A percentile compares a stretch with the other conserved stretches of the same genome.
These are phyloP conservation scores for Paratilapia polleni DNA, from an alignment of 2,113 vertebrate species.

Conservation along the genomic window DNA sequence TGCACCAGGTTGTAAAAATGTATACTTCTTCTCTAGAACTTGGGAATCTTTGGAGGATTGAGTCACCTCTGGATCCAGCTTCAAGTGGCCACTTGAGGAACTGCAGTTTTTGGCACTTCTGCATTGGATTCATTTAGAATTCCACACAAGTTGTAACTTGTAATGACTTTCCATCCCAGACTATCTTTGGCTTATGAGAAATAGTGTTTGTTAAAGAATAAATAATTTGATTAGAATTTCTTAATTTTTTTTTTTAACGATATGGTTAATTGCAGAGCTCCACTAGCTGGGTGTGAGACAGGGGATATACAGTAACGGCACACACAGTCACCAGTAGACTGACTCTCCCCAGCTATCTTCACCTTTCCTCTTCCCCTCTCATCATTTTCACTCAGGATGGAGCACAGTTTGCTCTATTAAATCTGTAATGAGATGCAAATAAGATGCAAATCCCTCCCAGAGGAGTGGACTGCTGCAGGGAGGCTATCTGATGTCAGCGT, in stretches of 20 bases:
- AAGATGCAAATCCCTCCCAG: slow-evolving; percentile 79
- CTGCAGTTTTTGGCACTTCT: background rate
- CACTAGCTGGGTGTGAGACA: background rate
- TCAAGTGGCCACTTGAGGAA: background rate
- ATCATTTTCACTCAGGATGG: slow-evolving; percentile 64
- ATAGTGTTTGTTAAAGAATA: background rate
- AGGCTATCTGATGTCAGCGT: slow-evolving; percentile 79
- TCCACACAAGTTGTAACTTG: background rate
- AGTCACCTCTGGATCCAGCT: background rate
- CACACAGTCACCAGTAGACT: slow-evolving; percentile 33
- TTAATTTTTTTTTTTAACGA: background rate
- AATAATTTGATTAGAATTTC: background rate
- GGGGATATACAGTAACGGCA: slow-evolving; percentile 25
- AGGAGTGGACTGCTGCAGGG: slow-evolving; percentile 74
- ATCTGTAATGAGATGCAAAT: slow-evolving; percentile 77
- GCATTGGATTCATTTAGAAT: background rate
- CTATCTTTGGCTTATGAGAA: background rate
- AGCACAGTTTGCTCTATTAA: slow-evolving; percentile 74
- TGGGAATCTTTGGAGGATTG: background rate
- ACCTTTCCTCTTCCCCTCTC: slow-evolving; percentile 50
- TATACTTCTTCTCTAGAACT: background rate
- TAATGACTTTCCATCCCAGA: background rate
- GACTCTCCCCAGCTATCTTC: slow-evolving; percentile 29
- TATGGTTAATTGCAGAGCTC: slow-evolving; percentile 33
- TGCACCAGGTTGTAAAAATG: background rate